Evolutionary conservation across 2,888 invertebrate species (phyloP).

Genomic region (Petrolisthes manimaculis): DNA sequence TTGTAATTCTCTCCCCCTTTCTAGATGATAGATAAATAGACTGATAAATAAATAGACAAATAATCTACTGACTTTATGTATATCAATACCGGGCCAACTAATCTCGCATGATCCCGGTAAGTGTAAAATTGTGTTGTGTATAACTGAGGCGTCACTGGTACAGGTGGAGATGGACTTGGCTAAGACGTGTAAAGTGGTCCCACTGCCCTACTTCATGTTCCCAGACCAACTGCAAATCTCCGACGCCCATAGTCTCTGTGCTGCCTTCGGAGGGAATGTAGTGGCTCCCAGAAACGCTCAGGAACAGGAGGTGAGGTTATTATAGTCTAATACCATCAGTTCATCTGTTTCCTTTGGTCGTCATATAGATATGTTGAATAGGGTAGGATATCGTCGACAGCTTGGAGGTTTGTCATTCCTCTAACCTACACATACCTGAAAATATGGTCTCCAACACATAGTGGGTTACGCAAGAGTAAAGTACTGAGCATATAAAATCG

Average conservation of each 20-base stretch:
- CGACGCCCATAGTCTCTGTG: slow-evolving; percentile 39
- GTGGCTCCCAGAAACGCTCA: slow-evolving; percentile 33
- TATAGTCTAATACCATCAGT: no score
- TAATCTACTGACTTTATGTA: not conserved
- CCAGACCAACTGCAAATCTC: slow-evolving; percentile 39
- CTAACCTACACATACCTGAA: no score
- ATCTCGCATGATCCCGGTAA: not conserved
- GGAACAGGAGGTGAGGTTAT: slow-evolving; percentile 49
- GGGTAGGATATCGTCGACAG: no score
- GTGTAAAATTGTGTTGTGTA: not conserved
- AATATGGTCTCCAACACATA: no score
- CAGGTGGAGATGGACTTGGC: slow-evolving; percentile 18
- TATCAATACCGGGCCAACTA: not conserved
- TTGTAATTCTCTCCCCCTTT: not conserved
- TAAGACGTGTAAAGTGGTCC: slow-evolving; percentile 44
- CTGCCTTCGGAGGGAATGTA: slow-evolving; percentile 53
- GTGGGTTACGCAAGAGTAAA: no score
- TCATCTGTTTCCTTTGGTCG: no score
- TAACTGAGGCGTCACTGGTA: not conserved
- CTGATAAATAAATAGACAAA: not conserved
- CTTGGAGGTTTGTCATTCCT: no score
- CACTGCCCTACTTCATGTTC: slow-evolving; percentile 55
- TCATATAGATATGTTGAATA: no score
- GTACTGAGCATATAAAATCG: no score
- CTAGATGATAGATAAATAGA: not conserved